Evolutionary conservation across 2,888 invertebrate genomes (phyloP), one percentile per base, ranked within the genome.

Genomic region (Keiferia lycopersicella): DNA sequence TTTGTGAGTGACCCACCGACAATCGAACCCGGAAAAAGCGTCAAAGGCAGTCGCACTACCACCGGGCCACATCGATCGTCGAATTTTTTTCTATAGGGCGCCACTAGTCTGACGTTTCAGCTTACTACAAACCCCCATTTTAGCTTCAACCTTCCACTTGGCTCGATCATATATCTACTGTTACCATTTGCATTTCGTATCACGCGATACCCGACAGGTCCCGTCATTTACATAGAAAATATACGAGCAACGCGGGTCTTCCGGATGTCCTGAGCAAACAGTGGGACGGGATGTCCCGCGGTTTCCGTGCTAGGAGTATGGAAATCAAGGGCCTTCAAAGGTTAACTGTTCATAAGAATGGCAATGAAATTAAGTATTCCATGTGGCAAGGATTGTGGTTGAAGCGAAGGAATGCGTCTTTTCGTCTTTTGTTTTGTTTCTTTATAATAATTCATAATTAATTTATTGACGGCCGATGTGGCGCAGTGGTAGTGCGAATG

Each of bases 111-210:
- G n/a, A n/a, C n/a, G n/a, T n/a, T n/a, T n/a, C n/a, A n/a, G n/a
- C n/a, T n/a, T 11, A 56, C 34, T 14, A 56, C 58, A n/a, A 22
- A 61, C 64, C 51, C 64, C 65, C 59, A 65, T n/a, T 58, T 50
- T 70, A 69, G 70, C 72, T 72, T 72, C 67, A 62, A 63, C 53
- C 65, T 61, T 64, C 65, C 60, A 62, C 65, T 48, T 50, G 22
- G 51, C 51, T 53, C 51, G 73, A 79, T 77, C 77, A 76, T 77
- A 78, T 70, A 69, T 77, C 68, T 58, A 65, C 64, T 66, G 66
- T 64, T 63, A 16, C 18, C 38, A 80, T 82, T 82, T 75, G 74
- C 81, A 82, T 82, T 68, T 63, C 53, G 14, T 0, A 30, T 51
- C 82, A 82, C 81, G 82, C 82, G 61, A 82, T 58, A 1, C 4